Base-by-base conservation (phyloP, 2,113 vertebrate genomes). In the Ceratotherium simum region DNA sequence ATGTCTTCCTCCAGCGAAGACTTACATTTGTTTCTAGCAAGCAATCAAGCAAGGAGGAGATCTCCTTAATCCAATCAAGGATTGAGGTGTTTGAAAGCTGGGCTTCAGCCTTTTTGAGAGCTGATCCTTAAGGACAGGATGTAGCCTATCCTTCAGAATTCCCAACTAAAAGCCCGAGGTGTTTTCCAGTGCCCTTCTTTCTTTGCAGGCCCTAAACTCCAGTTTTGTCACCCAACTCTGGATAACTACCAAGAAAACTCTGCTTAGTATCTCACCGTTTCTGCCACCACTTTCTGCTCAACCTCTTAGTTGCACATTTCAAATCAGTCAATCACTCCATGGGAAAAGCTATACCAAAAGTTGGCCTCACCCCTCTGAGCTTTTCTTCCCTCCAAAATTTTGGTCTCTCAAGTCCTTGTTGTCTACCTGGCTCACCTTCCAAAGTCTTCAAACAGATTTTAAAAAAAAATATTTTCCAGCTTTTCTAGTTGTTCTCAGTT, bases 41-140 rank as follows among this genome's bases (percentile, higher is more conserved):
- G 33, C 69, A 65, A 75, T 72, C 64, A 90, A 81, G 76, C 82
- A 70, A 78, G 16, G 21, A 64, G 29, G 2, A 93, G 65, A 69
- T 83, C 29, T 81, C 56, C 72, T 82, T 88, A 91, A 93, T 93
- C 85, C 42, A 96, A 96, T 87, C 85, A 95, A 64, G 62, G 75
- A 91, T 10, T 83, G 65, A 48, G 56, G 86, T 60, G 60, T 86
- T 62, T 96, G 79, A 92, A 75, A 80, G 46, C 58, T 31, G 65
- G 51, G 56, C 81, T 95, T 87, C 39, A 87, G 85, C 70, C 51
- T 93, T 75, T 79, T 54, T 73, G 17, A 93, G n/a, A 94, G 81
- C 54, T 64, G 64, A 91, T 84, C 64, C 42, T 62, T 76, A 93
- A 93, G 33, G 46, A 86, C 4, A 78, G 25, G 14, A 46, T 54